These are phyloP conservation scores for Ammospiza caudacuta DNA, from an alignment of 2,113 vertebrate genomes.

Conservation along the genomic window DNA sequence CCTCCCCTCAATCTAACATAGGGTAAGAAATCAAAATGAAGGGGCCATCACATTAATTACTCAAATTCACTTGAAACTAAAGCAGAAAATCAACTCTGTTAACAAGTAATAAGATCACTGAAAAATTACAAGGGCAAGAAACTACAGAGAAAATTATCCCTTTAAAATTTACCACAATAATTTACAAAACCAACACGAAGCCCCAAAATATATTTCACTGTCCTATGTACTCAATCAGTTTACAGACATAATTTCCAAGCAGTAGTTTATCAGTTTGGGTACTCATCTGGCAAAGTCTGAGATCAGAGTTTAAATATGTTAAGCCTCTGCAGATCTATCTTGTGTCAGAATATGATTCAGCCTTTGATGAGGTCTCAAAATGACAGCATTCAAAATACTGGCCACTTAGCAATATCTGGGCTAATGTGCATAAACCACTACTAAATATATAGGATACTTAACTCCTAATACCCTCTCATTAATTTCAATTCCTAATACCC, in stretches of 20 bases:
- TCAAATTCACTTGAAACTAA: constrained; percentile 26
- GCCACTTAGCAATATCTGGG: background rate
- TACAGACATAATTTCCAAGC: background rate
- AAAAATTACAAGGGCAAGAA: background rate
- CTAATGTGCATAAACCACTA: background rate
- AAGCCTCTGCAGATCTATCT: background rate
- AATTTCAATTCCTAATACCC: background rate
- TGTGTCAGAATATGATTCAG: background rate
- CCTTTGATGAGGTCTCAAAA: background rate
- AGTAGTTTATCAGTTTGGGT: background rate
- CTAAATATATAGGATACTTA: background rate
- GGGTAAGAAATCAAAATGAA: constrained; percentile 52
- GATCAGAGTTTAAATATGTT: background rate
- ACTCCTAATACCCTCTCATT: background rate
- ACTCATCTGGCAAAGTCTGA: background rate
- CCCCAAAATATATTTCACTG: background rate
- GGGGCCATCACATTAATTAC: constrained; percentile 25
- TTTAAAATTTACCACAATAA: background rate
- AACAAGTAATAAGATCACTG: background rate
- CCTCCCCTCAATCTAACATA: background rate
- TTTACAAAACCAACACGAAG: background rate
- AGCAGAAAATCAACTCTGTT: constrained; percentile 12
- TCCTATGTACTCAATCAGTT: background rate
- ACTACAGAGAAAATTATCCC: background rate
- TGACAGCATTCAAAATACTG: background rate